These are phyloP conservation scores for Rhingia rostrata DNA, from an alignment of 2,888 invertebrate species.

Conservation along the genomic window DNA sequence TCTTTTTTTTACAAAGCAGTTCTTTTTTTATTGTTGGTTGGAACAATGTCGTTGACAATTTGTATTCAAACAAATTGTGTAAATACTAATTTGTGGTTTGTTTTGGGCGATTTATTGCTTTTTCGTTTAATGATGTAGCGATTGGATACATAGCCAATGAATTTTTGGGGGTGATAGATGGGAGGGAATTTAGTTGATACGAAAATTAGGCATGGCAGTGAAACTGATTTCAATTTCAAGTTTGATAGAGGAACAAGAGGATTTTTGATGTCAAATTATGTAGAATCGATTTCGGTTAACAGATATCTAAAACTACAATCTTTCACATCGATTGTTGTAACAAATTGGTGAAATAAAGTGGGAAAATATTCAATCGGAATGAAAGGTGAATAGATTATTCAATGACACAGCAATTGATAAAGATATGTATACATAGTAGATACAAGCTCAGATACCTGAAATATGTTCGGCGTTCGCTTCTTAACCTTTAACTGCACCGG, in stretches of 20 bases:
- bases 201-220: conserved; percentile 23
- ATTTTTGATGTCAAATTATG: conserved; percentile 4
- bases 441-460: no score
- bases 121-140: conserved; percentile 28
- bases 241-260: neutral
- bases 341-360: no score
- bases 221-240: conserved; percentile 35
- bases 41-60: conserved; percentile 63
- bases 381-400: no score
- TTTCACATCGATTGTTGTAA: no score
- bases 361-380: no score
- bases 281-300: conserved; percentile 1
- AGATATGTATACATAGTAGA: no score
- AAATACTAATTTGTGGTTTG: conserved; percentile 40
- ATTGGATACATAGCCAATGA: conserved; percentile 10
- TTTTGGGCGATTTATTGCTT: conserved; percentile 44
- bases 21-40: conserved; percentile 12
- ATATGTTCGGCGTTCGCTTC: no score
- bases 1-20: conserved; percentile 43
- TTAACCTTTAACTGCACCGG: no score
- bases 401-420: no score
- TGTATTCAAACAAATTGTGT: conserved; percentile 23
- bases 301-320: neutral
- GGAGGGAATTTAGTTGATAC: conserved; percentile 4
- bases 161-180: conserved; percentile 22